Conservation (phyloP, 2,888 invertebrate genomes). For the Mimas tiliae region DNA sequence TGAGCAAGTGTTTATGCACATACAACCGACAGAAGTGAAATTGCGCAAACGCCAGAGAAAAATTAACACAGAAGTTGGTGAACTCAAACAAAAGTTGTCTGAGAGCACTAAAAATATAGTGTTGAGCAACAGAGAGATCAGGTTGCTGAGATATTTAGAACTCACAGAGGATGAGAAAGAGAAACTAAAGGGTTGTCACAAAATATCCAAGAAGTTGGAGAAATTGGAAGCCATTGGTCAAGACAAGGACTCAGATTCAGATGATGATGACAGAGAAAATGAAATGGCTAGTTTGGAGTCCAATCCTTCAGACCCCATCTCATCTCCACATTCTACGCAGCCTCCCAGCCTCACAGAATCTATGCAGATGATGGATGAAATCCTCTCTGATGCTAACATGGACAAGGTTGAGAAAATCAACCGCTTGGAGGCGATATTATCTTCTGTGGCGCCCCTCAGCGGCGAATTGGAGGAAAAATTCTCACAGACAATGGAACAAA, state of each 20-base stretch:
- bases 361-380: constrained; percentile 95
- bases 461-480: constrained; percentile 83
- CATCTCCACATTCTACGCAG: constrained; percentile 90
- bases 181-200: constrained; percentile 94
- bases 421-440: constrained; percentile 93
- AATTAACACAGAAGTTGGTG: constrained; percentile 95
- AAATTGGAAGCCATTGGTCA: constrained; percentile 93
- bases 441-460: constrained; percentile 90
- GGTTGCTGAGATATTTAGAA: constrained; percentile 94
- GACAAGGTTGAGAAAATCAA: constrained; percentile 94
- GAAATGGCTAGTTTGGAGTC: constrained; percentile 93
- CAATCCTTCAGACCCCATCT: constrained; percentile 90
- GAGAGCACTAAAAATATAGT: constrained; percentile 94
- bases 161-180: constrained; percentile 96
- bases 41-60: constrained; percentile 94
- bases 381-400: constrained; percentile 92
- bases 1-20: constrained; percentile 94
- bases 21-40: constrained; percentile 94
- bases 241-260: constrained; percentile 91
- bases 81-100: constrained; percentile 91
- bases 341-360: constrained; percentile 94
- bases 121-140: constrained; percentile 95
- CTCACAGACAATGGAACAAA: constrained; percentile 82
- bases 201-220: constrained; percentile 96
- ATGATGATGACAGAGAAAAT: constrained; percentile 88